Conservation (phyloP, 1,140 invertebrate species). For the Riptortus pedestris region DNA sequence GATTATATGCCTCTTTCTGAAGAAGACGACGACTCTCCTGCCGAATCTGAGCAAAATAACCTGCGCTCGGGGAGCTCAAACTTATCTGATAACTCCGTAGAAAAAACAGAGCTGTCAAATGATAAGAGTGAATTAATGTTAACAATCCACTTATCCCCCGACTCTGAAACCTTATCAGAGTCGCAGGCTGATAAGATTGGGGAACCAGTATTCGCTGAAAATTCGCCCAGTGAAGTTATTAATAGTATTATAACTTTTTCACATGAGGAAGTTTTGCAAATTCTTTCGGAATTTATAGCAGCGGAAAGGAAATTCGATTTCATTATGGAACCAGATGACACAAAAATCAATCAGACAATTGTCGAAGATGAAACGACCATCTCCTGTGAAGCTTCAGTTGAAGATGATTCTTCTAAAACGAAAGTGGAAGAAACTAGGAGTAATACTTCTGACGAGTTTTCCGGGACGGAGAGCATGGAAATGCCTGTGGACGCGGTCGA, state of each 20-base stretch:
- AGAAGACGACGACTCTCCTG: background rate
- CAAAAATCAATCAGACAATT: background rate
- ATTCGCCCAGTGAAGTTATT: background rate
- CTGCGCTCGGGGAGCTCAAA: background rate
- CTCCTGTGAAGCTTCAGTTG: background rate
- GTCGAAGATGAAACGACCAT: constrained; percentile 20
- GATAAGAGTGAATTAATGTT: constrained; percentile 13
- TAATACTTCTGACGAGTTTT: constrained; percentile 32
- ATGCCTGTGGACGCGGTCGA: constrained; percentile 28
- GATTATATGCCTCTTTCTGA: background rate
- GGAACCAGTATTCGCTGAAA: constrained; percentile 21
- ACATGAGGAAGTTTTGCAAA: constrained; percentile 22
- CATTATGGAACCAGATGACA: constrained; percentile 3
- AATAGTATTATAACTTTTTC: constrained; percentile 26
- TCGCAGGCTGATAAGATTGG: constrained; percentile 18
- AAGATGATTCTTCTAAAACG: constrained; percentile 1
- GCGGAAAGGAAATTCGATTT: constrained; percentile 18
- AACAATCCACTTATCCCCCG: background rate
- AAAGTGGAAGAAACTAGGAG: constrained; percentile 26
- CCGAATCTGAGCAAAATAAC: background rate
- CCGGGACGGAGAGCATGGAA: constrained; percentile 35
- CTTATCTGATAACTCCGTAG: background rate
- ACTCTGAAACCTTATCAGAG: constrained; percentile 1
- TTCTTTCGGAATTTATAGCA: constrained; percentile 22
- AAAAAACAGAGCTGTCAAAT: constrained; percentile 15